Percentiles rank a stretch among this genome's conserved stretches.
Conservation (phyloP, 1,140 invertebrate species). For the Sinella curviseta region DNA sequence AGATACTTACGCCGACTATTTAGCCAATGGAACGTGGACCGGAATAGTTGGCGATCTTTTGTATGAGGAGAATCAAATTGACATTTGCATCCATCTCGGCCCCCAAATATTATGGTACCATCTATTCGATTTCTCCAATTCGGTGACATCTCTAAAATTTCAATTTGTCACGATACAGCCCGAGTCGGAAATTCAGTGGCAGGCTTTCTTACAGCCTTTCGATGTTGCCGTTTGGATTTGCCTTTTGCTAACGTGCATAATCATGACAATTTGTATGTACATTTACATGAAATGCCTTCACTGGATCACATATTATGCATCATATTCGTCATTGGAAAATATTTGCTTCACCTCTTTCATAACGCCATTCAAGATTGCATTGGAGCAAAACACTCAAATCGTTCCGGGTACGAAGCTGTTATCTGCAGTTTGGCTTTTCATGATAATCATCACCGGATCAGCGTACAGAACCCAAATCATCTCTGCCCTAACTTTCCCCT, state of each 20-base stretch:
- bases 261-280: neutral
- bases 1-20: neutral
- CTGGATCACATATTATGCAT: neutral
- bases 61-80: constrained; percentile 26
- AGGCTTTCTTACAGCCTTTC: neutral
- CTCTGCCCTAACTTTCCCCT: constrained; percentile 11
- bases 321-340: neutral
- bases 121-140: neutral
- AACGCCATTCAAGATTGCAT: neutral
- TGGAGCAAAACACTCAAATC: neutral
- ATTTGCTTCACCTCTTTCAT: neutral
- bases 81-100: neutral
- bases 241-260: neutral
- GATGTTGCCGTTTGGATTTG: neutral
- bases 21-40: constrained; percentile 31
- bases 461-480: constrained; percentile 14
- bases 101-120: neutral
- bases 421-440: neutral
- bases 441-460: constrained; percentile 14
- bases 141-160: neutral
- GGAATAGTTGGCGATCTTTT: constrained; percentile 19
- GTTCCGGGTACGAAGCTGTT: neutral
- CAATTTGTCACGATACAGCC: neutral
- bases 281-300: neutral
- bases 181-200: neutral